phyloP scores from a whole-genome alignment of 2,113 vertebrate genomes.

The Boulengeromyrus knoepffleri region DNA sequence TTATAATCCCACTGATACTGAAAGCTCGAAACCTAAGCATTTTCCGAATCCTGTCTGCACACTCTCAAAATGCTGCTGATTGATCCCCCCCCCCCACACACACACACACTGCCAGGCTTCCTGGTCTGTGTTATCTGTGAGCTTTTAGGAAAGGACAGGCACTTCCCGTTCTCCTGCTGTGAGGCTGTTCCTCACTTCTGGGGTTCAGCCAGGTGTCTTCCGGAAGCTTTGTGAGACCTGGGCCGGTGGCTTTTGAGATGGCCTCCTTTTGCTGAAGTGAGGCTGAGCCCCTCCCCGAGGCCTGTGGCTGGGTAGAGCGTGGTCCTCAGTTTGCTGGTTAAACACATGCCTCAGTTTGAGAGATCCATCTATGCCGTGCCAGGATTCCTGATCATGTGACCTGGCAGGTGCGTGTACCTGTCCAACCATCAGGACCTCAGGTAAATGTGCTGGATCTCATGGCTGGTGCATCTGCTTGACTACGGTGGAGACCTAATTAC shows the following conservation, averaged over 20 bases:
- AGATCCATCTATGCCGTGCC: neutral
- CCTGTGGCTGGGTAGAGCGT: neutral
- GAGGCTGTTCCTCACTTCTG: neutral
- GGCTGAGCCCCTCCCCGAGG: neutral
- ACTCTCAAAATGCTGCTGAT: neutral
- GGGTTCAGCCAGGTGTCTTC: neutral
- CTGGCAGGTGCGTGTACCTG: neutral
- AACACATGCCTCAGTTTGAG: neutral
- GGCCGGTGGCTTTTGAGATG: neutral
- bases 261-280: neutral
- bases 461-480: neutral
- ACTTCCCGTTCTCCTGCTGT: neutral
- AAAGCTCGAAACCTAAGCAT: neutral
- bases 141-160: neutral
- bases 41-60: neutral
- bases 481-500: neutral
- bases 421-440: neutral
- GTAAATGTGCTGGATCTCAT: neutral
- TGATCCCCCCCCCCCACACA: neutral
- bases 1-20: neutral
- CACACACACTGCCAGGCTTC: neutral
- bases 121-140: slow-evolving; percentile 2
- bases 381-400: neutral
- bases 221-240: neutral
- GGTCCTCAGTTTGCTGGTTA: neutral